Percentiles rank a stretch among this genome's conserved stretches.
phyloP scores from a whole-genome alignment of 2,113 vertebrate species.

The Grammomys surdaster region DNA sequence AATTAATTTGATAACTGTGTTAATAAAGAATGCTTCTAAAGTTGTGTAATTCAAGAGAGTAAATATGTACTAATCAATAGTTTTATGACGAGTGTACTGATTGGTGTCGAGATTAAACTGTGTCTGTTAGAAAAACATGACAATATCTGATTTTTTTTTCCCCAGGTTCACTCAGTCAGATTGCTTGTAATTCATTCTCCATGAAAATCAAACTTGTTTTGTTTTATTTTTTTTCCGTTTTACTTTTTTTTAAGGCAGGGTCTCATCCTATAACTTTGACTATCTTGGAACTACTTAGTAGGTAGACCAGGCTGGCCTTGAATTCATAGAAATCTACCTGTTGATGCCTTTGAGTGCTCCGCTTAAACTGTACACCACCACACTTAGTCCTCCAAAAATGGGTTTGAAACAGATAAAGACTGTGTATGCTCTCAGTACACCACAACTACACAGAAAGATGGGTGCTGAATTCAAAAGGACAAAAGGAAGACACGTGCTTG shows the following conservation, averaged over 20 bases:
- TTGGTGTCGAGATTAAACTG: neutral
- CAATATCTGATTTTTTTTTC: neutral
- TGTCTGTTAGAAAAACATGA: too few relatives aligned
- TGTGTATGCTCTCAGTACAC: accelerated
- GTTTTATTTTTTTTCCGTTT: neutral
- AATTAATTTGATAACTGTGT: neutral
- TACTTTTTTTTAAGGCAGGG: too few relatives aligned
- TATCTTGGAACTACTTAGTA: neutral
- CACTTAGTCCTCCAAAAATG: neutral
- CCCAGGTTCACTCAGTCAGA: neutral
- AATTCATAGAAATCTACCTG: neutral
- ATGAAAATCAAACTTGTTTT: slow-evolving; percentile 18
- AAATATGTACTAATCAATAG: neutral
- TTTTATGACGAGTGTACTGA: neutral
- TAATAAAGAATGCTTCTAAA: slow-evolving; percentile 25
- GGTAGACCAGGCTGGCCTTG: neutral
- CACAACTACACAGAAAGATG: neutral
- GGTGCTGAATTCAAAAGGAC: neutral
- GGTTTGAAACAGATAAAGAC: neutral
- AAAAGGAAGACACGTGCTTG: neutral
- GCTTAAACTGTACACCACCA: neutral
- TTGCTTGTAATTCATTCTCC: neutral
- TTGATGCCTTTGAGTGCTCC: neutral
- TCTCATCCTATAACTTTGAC: neutral
- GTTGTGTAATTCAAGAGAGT: neutral